Conservation (phyloP, 92 coral and sea anemone genomes). For the Diadumene lineata region DNA sequence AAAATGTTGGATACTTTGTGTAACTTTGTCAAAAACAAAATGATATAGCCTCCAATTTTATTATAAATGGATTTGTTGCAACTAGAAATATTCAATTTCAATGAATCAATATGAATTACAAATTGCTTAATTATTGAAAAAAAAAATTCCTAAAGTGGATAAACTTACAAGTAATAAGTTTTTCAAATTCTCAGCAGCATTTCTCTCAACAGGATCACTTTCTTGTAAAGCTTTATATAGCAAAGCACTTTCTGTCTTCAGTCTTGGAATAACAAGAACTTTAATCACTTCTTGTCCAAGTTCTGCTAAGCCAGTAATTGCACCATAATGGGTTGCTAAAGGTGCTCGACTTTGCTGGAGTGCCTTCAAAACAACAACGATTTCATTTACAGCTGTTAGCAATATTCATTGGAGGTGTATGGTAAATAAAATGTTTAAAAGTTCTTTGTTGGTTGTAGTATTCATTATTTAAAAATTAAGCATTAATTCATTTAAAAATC, state of each 20-base stretch:
- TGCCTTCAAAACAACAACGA: conserved; percentile 53
- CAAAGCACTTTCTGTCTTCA: conserved; percentile 82
- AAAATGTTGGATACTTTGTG: too few relatives aligned
- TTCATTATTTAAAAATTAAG: too few relatives aligned
- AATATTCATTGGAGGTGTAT: too few relatives aligned
- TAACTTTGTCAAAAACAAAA: too few relatives aligned
- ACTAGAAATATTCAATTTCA: neutral
- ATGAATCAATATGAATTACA: neutral
- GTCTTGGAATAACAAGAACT: conserved; percentile 82
- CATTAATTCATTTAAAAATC: too few relatives aligned
- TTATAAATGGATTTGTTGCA: too few relatives aligned
- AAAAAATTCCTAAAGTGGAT: too few relatives aligned
- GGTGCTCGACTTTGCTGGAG: conserved; percentile 92
- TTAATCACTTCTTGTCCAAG: conserved; percentile 96
- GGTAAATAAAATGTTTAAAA: too few relatives aligned
- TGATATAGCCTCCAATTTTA: too few relatives aligned
- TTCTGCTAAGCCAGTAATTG: conserved; percentile 94
- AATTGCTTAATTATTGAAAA: too few relatives aligned
- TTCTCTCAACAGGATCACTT: conserved; percentile 78
- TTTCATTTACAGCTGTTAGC: neutral
- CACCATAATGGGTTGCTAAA: conserved; percentile 95
- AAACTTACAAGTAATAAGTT: conserved; percentile 71
- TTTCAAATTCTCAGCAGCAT: conserved; percentile 95
- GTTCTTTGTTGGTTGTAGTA: too few relatives aligned
- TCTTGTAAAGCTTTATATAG: conserved; percentile 71